Conservation (phyloP, 2,888 invertebrate species). For the Cenopis cana region DNA sequence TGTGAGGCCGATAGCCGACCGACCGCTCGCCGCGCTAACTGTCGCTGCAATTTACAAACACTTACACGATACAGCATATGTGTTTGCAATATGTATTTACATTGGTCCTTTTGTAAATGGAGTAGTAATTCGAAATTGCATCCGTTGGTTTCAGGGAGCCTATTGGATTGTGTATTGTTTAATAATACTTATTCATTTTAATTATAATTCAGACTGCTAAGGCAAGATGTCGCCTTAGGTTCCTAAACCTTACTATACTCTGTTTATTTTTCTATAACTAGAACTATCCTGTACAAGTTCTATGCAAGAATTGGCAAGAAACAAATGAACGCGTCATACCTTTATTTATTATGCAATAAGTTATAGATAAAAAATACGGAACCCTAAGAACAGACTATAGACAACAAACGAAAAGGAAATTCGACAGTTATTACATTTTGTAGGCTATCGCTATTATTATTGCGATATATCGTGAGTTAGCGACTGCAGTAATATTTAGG, state of each 20-base stretch:
- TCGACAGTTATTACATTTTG: background rate
- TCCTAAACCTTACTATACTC: too few species aligned
- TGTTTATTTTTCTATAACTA: too few species aligned
- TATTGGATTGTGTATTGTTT: background rate
- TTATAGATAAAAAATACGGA: too few species aligned
- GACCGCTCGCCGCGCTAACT: background rate
- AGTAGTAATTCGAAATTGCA: conserved; percentile 6
- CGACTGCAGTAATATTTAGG: conserved; percentile 16
- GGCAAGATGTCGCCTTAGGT: too few species aligned
- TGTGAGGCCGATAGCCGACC: background rate
- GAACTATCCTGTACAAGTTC: too few species aligned
- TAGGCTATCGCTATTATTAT: background rate
- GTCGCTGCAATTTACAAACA: conserved; percentile 4
- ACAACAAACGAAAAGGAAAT: background rate
- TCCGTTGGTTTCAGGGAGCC: conserved; percentile 1
- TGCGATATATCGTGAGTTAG: conserved; percentile 11
- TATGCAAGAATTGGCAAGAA: too few species aligned
- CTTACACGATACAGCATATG: background rate
- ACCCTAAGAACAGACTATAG: too few species aligned
- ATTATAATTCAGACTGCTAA: too few species aligned
- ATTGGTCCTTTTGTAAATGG: background rate
- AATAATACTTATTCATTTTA: too few species aligned
- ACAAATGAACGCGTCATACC: too few species aligned
- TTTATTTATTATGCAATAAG: too few species aligned
- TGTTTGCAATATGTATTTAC: background rate